Conservation (phyloP, 2,888 invertebrate genomes). For the Seira sanloemensis region DNA sequence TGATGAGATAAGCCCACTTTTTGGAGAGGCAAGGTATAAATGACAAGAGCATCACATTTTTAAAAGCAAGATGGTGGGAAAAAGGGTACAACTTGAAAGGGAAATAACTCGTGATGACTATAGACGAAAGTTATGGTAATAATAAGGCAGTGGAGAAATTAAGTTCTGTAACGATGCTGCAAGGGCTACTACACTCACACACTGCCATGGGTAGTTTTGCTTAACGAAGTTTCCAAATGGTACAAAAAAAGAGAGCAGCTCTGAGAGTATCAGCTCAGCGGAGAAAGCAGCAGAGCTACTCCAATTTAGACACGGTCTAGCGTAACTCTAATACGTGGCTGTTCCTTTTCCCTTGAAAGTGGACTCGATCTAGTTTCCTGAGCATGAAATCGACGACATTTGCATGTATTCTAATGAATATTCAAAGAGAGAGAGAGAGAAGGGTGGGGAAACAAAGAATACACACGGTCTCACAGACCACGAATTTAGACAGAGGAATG, state of each 20-base stretch:
- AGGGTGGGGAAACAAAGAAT: not conserved
- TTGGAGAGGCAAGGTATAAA: not conserved
- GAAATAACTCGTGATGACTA: not conserved
- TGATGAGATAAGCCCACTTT: not conserved
- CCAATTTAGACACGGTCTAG: not conserved
- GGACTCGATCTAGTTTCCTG: conserved; percentile 36
- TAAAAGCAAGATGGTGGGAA: not conserved
- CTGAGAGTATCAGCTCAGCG: not conserved
- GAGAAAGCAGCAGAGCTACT: not conserved
- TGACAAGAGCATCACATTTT: not conserved
- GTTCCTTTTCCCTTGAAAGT: not conserved
- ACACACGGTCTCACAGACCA: not conserved
- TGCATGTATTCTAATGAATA: conserved; percentile 12
- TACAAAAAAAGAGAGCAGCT: not conserved
- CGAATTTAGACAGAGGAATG: conserved; percentile 16
- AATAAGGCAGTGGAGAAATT: conserved; percentile 1
- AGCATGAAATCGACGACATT: conserved; percentile 42
- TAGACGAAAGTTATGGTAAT: not conserved
- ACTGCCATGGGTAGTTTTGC: not conserved
- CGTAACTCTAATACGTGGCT: not conserved
- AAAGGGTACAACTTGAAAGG: not conserved
- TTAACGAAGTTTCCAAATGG: not conserved
- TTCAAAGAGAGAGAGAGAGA: conserved; percentile 23
- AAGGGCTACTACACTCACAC: too few species aligned
- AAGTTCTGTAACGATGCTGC: not conserved